Evolutionary conservation across 1,140 invertebrate species (phyloP).

Genomic region (silkworm (Bombyx mori)): ASM3026992v2 NC_085131.1:6151501-6152000

Average conservation of each 20-base stretch:
- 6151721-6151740: slow-evolving; percentile 54
- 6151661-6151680: slow-evolving; percentile 36
- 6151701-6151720: slow-evolving; percentile 43
- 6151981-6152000: too few relatives aligned
- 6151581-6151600: too few relatives aligned
- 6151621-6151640: slow-evolving; percentile 47
- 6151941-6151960: too few relatives aligned
- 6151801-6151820: slow-evolving; percentile 7
- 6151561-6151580: too few relatives aligned
- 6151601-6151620: too few relatives aligned
- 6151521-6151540: too few relatives aligned
- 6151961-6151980: too few relatives aligned
- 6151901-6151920: slow-evolving; percentile 65
- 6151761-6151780: slow-evolving; percentile 74
- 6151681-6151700: slow-evolving; percentile 37
- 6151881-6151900: slow-evolving; percentile 71
- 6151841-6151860: not conserved
- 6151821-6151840: slow-evolving; percentile 2
- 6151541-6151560: too few relatives aligned
- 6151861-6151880: slow-evolving; percentile 76
- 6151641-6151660: slow-evolving; percentile 54
- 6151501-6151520: too few relatives aligned
- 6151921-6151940: too few relatives aligned
- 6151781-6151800: slow-evolving; percentile 68
- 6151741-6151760: slow-evolving; percentile 72